Evolutionary conservation across 2,888 invertebrate species (phyloP), one percentile per base, ranked within the genome.

Genomic region (Timandra comae): DNA sequence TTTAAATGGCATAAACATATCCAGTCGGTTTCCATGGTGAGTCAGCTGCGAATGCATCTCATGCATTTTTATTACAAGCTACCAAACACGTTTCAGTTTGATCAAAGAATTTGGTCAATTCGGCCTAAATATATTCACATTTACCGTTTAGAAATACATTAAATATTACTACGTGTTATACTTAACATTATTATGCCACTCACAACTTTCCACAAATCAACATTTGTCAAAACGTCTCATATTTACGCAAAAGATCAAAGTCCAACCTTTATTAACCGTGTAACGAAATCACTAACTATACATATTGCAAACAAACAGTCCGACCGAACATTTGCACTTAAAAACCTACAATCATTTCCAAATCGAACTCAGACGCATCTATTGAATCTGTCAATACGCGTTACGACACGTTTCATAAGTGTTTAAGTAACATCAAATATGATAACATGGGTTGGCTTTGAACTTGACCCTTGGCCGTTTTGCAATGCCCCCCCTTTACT

Each of bases 381-480:
- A 46, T 40, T 43, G 43, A 39, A 39, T 51, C 52, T 46, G 56
- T 52, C 53, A 52, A 52, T 49, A 52, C 44, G 4, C 40, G 46
- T 59, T 50, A 52, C 56, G 44, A 54, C 41, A 52, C 39, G 37
- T 57, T 62, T 56, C 61, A 52, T 55, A 56, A 57, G 29, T 22
- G 23, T 40, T 39, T 47, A 44, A 48, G 52, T 49, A 53, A 51
- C 47, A 40, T 46, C 44, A 43, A 33, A 37, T 35, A 41, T 31
- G 29, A 33, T 33, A 29, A 32, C 33, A 33, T 9, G 22, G 28
- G 26, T 16, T 23, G 46, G 33, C 53, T 56, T 55, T 71, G 68
- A 70, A 68, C 68, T 64, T 70, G 68, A 65, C 64, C 61, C 48
- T 49, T 44, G 40, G 29, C n/a, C 32, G 27, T 65, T 58, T 59